Evolutionary conservation across 2,113 vertebrate species (phyloP).

Genomic region (Probosciger aterrimus): DNA sequence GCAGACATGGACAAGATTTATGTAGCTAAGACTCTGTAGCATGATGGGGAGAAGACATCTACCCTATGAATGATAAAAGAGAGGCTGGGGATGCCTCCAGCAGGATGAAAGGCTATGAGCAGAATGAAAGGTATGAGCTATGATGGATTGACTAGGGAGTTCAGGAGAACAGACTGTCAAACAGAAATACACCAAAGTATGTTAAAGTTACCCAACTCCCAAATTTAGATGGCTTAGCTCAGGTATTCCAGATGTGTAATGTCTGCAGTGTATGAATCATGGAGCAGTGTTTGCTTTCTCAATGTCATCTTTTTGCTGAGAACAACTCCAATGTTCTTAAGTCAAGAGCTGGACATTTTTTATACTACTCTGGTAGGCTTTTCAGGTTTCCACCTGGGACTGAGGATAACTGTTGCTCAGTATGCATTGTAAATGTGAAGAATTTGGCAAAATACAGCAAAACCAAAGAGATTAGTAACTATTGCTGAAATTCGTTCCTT

Average conservation of each 20-base stretch:
- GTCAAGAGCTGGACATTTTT: background rate
- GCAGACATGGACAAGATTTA: background rate
- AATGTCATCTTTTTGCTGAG: background rate
- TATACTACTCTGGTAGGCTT: background rate
- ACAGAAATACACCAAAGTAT: background rate
- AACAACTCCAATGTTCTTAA: background rate
- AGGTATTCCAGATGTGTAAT: background rate
- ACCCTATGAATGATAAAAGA: background rate
- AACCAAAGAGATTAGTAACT: background rate
- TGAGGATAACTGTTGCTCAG: background rate
- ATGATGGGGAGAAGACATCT: background rate
- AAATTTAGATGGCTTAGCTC: background rate
- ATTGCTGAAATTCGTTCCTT: background rate
- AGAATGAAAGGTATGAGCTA: background rate
- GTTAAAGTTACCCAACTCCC: background rate
- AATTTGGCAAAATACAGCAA: background rate
- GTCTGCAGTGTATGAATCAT: background rate
- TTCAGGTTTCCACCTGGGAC: background rate
- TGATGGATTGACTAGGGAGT: fast-evolving
- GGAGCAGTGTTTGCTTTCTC: background rate
- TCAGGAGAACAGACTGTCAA: background rate
- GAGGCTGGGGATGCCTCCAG: background rate
- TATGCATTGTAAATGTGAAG: background rate
- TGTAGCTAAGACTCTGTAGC: background rate
- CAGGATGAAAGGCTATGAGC: background rate